Percentiles rank a stretch among this genome's conserved stretches.
These are phyloP conservation scores for Takifugu bimaculatus DNA, from an alignment of 2,113 vertebrate genomes.

Conservation along the genomic window DNA sequence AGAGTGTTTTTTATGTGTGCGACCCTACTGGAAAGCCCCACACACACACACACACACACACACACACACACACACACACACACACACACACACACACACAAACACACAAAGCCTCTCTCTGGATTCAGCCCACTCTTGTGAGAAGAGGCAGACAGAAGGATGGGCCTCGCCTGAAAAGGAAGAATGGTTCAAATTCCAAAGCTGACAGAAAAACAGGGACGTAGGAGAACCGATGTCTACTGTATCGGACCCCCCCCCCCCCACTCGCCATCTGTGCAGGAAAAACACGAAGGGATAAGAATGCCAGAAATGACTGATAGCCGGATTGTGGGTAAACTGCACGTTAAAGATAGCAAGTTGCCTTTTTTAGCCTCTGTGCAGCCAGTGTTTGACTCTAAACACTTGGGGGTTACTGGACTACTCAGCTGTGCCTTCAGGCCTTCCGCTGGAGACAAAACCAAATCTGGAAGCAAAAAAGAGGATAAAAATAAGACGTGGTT, in stretches of 20 bases:
- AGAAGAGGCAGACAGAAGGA: conserved; percentile 50
- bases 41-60: conserved; percentile 32
- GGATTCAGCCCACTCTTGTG: conserved; percentile 44
- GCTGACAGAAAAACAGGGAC: conserved; percentile 60
- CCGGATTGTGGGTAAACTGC: conserved; percentile 10
- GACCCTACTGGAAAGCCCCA: conserved; percentile 67
- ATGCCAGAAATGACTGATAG: conserved; percentile 9
- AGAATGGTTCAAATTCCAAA: conserved; percentile 71
- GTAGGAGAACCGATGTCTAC: conserved; percentile 54
- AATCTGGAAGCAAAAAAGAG: background rate
- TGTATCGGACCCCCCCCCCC: conserved; percentile 17
- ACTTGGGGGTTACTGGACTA: conserved; percentile 7
- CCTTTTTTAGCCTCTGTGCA: conserved; percentile 11
- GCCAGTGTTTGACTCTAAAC: conserved; percentile 12
- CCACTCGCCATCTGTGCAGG: conserved; percentile 22
- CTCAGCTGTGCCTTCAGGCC: conserved; percentile 16
- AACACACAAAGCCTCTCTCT: conserved; percentile 18
- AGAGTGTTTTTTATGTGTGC: conserved; percentile 72
- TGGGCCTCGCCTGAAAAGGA: conserved; percentile 49
- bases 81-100: conserved; percentile 16
- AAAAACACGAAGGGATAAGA: conserved; percentile 10
- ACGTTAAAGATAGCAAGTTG: conserved; percentile 17
- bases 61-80: conserved; percentile 3
- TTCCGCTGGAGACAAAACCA: background rate
- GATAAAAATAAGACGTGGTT: too few relatives aligned